Evolutionary conservation across 2,113 vertebrate genomes (phyloP).

Genomic region (Chloroceryle aenea): DNA sequence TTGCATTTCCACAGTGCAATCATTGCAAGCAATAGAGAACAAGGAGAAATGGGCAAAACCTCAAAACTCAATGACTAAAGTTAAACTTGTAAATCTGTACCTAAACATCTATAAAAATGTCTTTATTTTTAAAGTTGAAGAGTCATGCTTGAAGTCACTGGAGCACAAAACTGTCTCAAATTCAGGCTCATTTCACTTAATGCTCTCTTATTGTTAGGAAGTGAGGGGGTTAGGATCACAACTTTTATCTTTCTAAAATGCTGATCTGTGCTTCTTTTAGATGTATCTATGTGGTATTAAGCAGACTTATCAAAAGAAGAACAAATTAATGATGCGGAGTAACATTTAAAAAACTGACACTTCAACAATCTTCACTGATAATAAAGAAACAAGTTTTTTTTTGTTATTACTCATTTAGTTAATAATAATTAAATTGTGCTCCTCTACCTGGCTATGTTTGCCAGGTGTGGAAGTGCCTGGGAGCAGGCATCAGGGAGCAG

Average conservation of each 20-base stretch:
- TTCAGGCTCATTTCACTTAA: neutral
- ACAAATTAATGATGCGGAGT: neutral
- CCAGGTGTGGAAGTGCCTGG: neutral
- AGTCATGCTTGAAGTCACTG: neutral
- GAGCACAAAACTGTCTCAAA: neutral
- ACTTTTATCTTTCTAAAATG: neutral
- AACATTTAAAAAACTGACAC: neutral
- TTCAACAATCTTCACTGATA: neutral
- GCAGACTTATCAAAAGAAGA: neutral
- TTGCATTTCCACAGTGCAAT: neutral
- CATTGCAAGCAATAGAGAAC: neutral
- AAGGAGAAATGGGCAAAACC: neutral
- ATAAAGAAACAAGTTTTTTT: neutral
- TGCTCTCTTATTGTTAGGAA: neutral
- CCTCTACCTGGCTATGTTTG: neutral
- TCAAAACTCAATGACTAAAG: neutral
- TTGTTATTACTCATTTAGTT: neutral
- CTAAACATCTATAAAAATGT: neutral
- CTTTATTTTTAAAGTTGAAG: neutral
- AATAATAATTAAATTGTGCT: neutral
- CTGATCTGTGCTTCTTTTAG: neutral
- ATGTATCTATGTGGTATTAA: neutral
- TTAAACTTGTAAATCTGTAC: neutral
- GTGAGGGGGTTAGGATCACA: neutral
- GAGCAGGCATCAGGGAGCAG: neutral